Conservation (phyloP, 2,888 invertebrate genomes). For the Brassicogethes aeneus region DNA sequence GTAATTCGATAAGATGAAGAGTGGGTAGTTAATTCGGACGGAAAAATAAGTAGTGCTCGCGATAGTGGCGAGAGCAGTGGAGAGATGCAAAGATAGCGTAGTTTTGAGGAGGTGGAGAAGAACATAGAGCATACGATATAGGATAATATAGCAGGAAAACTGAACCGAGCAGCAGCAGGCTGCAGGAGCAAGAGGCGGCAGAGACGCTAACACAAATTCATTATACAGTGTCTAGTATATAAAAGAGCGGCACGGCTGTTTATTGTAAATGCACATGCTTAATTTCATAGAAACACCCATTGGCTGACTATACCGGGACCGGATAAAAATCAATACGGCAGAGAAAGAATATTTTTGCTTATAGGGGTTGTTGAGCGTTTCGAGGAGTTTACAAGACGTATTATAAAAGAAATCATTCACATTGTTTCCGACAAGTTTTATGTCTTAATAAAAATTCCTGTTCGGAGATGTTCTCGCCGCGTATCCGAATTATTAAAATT, state of each 20-base stretch:
- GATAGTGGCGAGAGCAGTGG: no score
- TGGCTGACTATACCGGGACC: constrained; percentile 34
- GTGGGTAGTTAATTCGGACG: no score
- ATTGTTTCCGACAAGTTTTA: constrained; percentile 13
- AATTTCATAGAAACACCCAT: constrained; percentile 37
- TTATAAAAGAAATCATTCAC: constrained; percentile 27
- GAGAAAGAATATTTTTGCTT: constrained; percentile 42
- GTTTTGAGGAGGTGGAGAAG: constrained; percentile 12
- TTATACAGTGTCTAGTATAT: constrained; percentile 42
- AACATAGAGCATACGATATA: constrained; percentile 19
- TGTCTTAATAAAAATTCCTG: constrained; percentile 14
- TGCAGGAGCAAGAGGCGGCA: constrained; percentile 14
- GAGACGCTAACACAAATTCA: constrained; percentile 38
- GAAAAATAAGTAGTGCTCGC: no score
- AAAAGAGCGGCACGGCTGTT: constrained; percentile 36
- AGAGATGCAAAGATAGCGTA: no score
- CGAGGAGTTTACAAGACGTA: constrained; percentile 28
- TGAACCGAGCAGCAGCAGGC: neutral
- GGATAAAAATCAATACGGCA: constrained; percentile 42
- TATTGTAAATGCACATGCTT: constrained; percentile 40
- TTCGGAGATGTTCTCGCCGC: neutral
- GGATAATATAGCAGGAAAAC: constrained; percentile 17
- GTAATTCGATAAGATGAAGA: no score
- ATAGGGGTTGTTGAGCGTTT: constrained; percentile 39
- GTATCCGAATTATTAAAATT: constrained; percentile 2